Evolutionary conservation across 2,888 invertebrate species (phyloP), one percentile per base, ranked within the genome.

Genomic region (Gerris lacustris): DNA sequence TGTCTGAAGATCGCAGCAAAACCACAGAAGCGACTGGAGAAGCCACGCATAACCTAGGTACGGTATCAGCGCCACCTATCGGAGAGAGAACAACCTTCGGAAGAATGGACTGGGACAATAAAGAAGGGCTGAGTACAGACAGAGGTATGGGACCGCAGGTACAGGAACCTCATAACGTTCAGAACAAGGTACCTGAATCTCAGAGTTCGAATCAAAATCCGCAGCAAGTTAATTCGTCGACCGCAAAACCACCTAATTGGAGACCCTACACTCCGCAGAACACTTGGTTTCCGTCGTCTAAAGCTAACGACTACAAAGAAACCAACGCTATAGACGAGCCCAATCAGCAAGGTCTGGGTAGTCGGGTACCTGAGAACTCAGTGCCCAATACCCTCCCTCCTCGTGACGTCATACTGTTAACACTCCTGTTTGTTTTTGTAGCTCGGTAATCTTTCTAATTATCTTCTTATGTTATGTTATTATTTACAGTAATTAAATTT

Each of bases 241-340:
- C 55, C 11, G 5, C 55, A 11, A 55, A 55, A 5, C 15, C 55
- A 5, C 55, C 55, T 15, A 66, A n/a, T 17, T 64, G 18, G 64
- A 64, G 79, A 79, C 64, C 81, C 82, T 0, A 83, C 83, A 82
- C 83, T 82, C 75, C 83, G 83, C 45, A 82, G 82, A 5, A 69
- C 45, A 71, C 69, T 11, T 74, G 74, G 73, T 68, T 72, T 44
- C 73, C 74, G 6, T 73, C 73, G 6, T 71, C 83, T 18, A 47
- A 67, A 15, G 83, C 83, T 45, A 82, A 81, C 75, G 83, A 83
- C 75, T 69, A 69, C 43, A 72, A 72, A 18, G 74, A 75, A 71
- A 78, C 82, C n/a, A 84, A 84, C 76, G 82, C 83, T 75, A 82
- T 85, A 2, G 85, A 85, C 72, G 84, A 84, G 76, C 85, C 85